Evolutionary conservation across 2,797 vertebrate genomes (phyloP).

Genomic region (Molossus molossus): DNA sequence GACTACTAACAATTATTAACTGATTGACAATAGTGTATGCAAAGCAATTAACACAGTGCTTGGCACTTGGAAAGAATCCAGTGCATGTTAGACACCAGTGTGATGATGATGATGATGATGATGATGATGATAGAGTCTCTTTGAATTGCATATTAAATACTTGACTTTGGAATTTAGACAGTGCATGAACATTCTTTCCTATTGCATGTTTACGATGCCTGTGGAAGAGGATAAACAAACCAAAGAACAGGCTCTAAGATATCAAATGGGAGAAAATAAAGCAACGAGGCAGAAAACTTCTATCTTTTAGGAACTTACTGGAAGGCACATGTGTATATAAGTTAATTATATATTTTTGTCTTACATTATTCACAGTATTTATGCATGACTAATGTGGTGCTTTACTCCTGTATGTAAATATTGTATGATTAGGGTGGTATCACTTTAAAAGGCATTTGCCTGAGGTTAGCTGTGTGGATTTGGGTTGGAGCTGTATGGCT

Average conservation of each 20-base stretch:
- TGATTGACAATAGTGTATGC: background rate
- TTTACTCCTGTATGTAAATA: conserved; percentile 4
- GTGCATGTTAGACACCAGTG: background rate
- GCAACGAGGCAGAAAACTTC: background rate
- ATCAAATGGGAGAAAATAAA: background rate
- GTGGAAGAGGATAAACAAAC: background rate
- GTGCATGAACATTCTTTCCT: background rate
- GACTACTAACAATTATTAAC: conserved; percentile 59
- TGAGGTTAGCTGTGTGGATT: background rate
- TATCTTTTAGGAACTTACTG: conserved; percentile 40
- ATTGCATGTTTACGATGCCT: background rate
- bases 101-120: too few relatives aligned
- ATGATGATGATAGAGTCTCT: background rate
- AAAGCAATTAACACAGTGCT: conserved; percentile 5
- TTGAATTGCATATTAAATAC: background rate
- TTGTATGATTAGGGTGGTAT: background rate
- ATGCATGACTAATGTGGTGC: background rate
- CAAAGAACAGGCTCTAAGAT: background rate
- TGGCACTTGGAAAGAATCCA: background rate
- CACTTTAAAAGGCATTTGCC: background rate
- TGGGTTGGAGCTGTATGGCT: background rate
- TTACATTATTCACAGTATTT: background rate
- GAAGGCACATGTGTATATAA: background rate
- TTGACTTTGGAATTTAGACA: background rate
- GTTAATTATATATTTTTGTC: background rate